phyloP scores from a whole-genome alignment of 2,888 invertebrate genomes.

The Perizoma affinitatum region DNA sequence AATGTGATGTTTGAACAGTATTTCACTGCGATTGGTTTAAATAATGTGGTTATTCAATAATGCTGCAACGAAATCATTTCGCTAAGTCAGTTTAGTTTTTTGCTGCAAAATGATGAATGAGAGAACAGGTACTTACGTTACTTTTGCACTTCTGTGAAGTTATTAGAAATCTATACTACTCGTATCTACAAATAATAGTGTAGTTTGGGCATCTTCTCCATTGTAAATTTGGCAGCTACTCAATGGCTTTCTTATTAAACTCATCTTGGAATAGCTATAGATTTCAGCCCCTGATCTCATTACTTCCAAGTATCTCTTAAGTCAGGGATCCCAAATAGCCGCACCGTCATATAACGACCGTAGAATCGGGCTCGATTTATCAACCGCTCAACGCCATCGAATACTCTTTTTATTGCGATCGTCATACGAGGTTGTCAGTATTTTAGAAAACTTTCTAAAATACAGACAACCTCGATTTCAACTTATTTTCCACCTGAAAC shows the following conservation, averaged over 20 bases:
- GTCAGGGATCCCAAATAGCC: constrained; percentile 31
- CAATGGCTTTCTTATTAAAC: constrained; percentile 15
- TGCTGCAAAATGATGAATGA: too few species aligned
- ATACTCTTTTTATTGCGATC: too few species aligned
- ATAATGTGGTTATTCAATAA: not conserved
- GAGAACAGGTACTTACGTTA: not conserved
- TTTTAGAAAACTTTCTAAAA: too few species aligned
- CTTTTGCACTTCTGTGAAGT: not conserved
- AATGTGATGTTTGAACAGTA: not conserved
- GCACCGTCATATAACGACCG: too few species aligned
- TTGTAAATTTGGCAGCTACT: constrained; percentile 16
- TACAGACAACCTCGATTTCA: not conserved
- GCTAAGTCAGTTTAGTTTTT: too few species aligned
- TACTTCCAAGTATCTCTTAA: constrained; percentile 14
- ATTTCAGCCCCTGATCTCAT: constrained; percentile 17
- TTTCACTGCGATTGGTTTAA: too few species aligned
- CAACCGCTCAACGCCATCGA: too few species aligned
- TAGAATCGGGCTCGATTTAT: too few species aligned
- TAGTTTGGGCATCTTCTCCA: constrained; percentile 11
- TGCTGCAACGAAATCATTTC: not conserved
- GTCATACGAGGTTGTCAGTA: too few species aligned
- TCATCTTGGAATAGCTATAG: constrained; percentile 14
- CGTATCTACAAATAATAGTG: not conserved
- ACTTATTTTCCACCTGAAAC: constrained; percentile 5
- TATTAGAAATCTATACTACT: too few species aligned